Evolutionary conservation across 2,113 vertebrate species (phyloP), one percentile per base, ranked within the genome.

Genomic region (Entosphenus tridentatus): DNA sequence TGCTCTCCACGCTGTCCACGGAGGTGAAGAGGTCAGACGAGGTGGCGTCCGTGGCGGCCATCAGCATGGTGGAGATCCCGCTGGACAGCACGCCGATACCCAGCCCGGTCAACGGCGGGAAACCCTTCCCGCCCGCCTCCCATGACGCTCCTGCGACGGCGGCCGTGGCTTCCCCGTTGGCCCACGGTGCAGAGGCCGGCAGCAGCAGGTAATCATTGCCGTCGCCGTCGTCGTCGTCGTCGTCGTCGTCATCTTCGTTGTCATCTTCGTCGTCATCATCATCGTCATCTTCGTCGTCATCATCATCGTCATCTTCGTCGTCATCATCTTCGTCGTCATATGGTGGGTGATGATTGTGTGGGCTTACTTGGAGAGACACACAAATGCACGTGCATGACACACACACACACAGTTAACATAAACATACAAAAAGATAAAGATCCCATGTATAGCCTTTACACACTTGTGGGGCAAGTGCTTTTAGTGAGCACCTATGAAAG

Each of bases 1-100:
- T 86, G 68, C 74, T 95, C 11, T 85, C 82, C 67, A 87, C 90
- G 0, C 83, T 95, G 70, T 95, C 93, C 0, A 82, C 84, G 67
- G 91, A 97, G 80, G 88, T 95, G 73, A 86, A 77, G 75, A 83
- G 81, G 72, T 69, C 73, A 39, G 39, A 39, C 39, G 39, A 39
- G 39, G 39, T 39, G 39, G 39, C 39, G 39, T 39, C 39, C 39
- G 62, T 21, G 21, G 62, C n/a, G n/a, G 62, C 62, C 62, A 11
- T 65, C 10, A 65, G 21, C 62, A 65, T 65, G 62, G 62, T 65
- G 62, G 62, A 65, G 10, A 21, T 65, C 21, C 21, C 62, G n/a
- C 62, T 65, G n/a, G 62, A 65, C 9, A 65, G 62, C 21, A n/a
- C 62, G n/a, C n/a, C n/a, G n/a, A 21, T 21, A 10, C n/a, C n/a